Percentiles rank a stretch among this genome's conserved stretches.
phyloP scores from a whole-genome alignment of 2,888 invertebrate genomes.

The Poecilus cupreus region DNA sequence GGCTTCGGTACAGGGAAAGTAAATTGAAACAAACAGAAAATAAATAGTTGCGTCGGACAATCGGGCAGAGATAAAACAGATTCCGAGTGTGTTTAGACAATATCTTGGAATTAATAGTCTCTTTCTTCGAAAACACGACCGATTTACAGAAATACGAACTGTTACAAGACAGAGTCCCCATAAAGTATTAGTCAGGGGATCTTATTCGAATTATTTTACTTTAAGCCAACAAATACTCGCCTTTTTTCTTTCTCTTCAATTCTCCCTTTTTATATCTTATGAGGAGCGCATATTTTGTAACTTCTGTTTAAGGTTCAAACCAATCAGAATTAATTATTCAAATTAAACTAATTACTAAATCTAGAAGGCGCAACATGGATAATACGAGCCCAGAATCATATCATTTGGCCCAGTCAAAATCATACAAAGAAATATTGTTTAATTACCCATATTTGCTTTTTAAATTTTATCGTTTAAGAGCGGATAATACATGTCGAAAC shows the following conservation, averaged over 20 bases:
- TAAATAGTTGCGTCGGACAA: conserved; percentile 23
- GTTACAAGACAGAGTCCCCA: neutral
- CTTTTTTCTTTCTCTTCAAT: neutral
- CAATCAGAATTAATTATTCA: no score
- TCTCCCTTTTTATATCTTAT: no score
- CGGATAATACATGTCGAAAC: no score
- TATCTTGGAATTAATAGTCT: conserved; percentile 31
- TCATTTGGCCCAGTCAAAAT: no score
- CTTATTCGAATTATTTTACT: neutral
- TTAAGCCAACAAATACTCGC: neutral
- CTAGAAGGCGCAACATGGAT: no score
- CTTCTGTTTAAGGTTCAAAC: no score
- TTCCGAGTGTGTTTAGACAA: conserved; percentile 40
- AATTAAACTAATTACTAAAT: no score
- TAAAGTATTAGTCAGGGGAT: neutral
- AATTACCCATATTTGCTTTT: no score
- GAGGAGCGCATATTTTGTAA: no score
- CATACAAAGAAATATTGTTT: no score
- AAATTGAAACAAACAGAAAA: conserved; percentile 28
- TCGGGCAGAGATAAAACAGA: conserved; percentile 41
- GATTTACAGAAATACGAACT: neutral
- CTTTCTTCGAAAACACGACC: conserved; percentile 1
- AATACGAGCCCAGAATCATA: no score
- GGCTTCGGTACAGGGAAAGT: neutral
- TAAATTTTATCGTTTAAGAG: no score